Conservation (phyloP, 2,797 vertebrate genomes). For the Sciurus vulgaris region DNA sequence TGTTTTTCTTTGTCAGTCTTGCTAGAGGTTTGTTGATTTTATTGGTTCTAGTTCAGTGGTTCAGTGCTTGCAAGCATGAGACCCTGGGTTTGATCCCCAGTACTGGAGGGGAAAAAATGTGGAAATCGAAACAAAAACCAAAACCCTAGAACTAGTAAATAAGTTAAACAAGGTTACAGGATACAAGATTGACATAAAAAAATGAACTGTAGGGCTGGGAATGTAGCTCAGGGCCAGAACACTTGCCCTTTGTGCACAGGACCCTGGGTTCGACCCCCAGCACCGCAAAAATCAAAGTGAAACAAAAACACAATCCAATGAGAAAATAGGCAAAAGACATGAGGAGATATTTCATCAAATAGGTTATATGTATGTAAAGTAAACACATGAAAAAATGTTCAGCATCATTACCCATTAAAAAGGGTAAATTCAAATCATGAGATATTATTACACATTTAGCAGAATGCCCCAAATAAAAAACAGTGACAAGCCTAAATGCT, state of each 20-base stretch:
- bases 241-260: background rate
- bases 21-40: too few species aligned
- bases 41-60: too few species aligned
- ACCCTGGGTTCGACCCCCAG: background rate
- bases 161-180: too few species aligned
- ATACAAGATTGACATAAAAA: too few species aligned
- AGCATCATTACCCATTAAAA: background rate
- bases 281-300: background rate
- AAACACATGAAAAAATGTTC: background rate
- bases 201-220: too few species aligned
- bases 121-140: too few species aligned
- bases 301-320: background rate
- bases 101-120: too few species aligned
- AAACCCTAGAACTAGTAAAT: too few species aligned
- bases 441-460: background rate
- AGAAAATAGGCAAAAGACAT: conserved; percentile 38
- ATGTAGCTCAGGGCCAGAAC: background rate
- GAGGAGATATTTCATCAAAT: background rate
- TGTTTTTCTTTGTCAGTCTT: too few species aligned
- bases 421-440: conserved; percentile 13
- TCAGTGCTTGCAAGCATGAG: too few species aligned
- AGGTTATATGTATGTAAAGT: too few species aligned
- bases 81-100: too few species aligned
- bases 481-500: background rate
- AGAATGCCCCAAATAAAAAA: conserved; percentile 27